Percentiles rank a stretch among this genome's conserved stretches.
These are phyloP conservation scores for Microtus pennsylvanicus DNA, from an alignment of 2,113 vertebrate species.

Conservation along the genomic window DNA sequence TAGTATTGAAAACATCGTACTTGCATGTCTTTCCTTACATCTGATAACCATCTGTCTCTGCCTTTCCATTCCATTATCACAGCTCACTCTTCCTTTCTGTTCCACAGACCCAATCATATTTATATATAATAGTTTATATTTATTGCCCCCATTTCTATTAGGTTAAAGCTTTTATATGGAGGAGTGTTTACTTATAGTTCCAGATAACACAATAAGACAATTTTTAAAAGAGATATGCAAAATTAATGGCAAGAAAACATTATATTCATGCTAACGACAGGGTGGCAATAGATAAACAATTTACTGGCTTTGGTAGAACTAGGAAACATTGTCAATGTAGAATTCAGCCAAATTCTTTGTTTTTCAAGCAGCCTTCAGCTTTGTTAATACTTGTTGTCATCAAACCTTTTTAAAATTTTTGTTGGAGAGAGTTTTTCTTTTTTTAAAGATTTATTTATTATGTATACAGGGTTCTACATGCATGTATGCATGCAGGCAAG, in stretches of 20 bases:
- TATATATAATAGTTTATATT: neutral
- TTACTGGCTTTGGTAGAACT: neutral
- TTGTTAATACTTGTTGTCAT: too few relatives aligned
- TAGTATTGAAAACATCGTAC: neutral
- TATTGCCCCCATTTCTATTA: neutral
- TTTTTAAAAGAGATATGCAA: neutral
- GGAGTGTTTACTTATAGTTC: neutral
- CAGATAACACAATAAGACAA: neutral
- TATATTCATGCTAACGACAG: neutral
- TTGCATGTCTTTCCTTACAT: neutral
- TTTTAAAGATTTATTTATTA: too few relatives aligned
- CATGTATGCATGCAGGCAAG: too few relatives aligned
- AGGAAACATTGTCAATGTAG: neutral
- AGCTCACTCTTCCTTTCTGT: neutral
- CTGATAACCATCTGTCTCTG: neutral
- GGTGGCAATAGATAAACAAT: neutral
- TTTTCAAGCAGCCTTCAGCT: too few relatives aligned
- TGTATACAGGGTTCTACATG: too few relatives aligned
- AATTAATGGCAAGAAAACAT: neutral
- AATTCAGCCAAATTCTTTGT: neutral
- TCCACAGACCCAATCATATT: neutral
- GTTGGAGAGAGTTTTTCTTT: too few relatives aligned
- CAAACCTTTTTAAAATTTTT: too few relatives aligned
- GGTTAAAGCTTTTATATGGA: neutral
- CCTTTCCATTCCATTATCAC: neutral